These are phyloP conservation scores for Rhagologus leucostigma DNA, from an alignment of 2,113 vertebrate species.

Conservation along the genomic window DNA sequence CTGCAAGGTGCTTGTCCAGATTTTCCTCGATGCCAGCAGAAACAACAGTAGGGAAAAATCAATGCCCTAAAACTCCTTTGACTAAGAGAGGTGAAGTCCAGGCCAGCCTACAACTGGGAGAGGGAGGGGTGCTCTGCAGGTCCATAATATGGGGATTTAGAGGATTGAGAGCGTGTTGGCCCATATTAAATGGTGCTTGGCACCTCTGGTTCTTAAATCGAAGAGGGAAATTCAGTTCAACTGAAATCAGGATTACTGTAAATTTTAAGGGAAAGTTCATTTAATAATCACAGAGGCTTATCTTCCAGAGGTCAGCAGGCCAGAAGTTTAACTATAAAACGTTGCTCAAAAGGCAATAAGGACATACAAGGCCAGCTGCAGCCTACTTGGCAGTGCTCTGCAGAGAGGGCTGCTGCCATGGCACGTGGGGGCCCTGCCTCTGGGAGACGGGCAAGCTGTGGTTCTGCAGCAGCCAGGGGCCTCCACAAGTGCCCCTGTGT, in stretches of 20 bases:
- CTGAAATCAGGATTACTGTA: slow-evolving; percentile 1
- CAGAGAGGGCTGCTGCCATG: neutral
- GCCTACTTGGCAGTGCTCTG: neutral
- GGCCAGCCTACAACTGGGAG: neutral
- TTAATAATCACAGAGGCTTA: slow-evolving; percentile 3
- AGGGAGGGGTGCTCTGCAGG: neutral
- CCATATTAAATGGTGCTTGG: neutral
- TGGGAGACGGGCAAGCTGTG: neutral
- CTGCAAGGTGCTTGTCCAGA: neutral
- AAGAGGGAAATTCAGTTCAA: neutral
- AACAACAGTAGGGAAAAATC: neutral
- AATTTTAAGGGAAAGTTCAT: slow-evolving; percentile 11
- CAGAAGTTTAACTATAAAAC: neutral
- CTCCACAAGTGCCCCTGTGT: neutral
- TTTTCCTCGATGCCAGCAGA: neutral
- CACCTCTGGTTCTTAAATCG: neutral
- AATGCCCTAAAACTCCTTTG: neutral
- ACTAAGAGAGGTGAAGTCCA: neutral
- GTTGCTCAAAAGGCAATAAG: neutral
- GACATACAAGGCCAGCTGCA: neutral
- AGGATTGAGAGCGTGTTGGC: neutral
- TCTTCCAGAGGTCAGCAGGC: neutral
- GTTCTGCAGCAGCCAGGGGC: neutral
- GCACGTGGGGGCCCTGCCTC: neutral
- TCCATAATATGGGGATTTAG: neutral